Percentiles rank a stretch among this genome's conserved stretches.
These are phyloP conservation scores for Nerophis ophidion DNA, from an alignment of 2,113 vertebrate genomes.

Conservation along the genomic window DNA sequence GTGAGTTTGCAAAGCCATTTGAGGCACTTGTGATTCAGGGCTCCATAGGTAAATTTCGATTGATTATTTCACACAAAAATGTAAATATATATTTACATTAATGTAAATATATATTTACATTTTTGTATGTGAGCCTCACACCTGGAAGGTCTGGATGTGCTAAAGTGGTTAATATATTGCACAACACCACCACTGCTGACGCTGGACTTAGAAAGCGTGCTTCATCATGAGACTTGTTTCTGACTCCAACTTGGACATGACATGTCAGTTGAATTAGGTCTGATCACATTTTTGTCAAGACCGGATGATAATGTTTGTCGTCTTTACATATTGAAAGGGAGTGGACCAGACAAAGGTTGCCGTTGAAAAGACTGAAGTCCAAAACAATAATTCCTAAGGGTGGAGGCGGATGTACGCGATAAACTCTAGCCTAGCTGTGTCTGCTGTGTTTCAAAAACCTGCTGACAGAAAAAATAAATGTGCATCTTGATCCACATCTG, in stretches of 20 bases:
- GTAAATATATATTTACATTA: too few relatives aligned
- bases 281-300: constrained; percentile 5
- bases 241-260: neutral
- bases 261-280: neutral
- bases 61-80: too few relatives aligned
- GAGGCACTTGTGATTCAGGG: too few relatives aligned
- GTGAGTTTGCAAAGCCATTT: too few relatives aligned
- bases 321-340: constrained; percentile 6
- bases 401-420: neutral
- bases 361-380: constrained; percentile 6
- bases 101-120: neutral
- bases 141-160: constrained; percentile 16
- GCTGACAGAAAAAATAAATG: constrained; percentile 21
- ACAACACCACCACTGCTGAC: neutral
- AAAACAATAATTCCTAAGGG: neutral
- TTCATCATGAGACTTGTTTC: neutral
- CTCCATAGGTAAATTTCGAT: too few relatives aligned
- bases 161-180: constrained; percentile 14
- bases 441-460: constrained; percentile 20
- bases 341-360: constrained; percentile 13
- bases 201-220: constrained; percentile 34
- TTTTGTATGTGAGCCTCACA: constrained; percentile 20
- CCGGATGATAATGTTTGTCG: neutral
- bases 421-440: neutral
- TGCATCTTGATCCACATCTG: constrained; percentile 37